Evolutionary conservation across 2,888 invertebrate genomes (phyloP).

Genomic region (Lepidocyrtinus sp.): DNA sequence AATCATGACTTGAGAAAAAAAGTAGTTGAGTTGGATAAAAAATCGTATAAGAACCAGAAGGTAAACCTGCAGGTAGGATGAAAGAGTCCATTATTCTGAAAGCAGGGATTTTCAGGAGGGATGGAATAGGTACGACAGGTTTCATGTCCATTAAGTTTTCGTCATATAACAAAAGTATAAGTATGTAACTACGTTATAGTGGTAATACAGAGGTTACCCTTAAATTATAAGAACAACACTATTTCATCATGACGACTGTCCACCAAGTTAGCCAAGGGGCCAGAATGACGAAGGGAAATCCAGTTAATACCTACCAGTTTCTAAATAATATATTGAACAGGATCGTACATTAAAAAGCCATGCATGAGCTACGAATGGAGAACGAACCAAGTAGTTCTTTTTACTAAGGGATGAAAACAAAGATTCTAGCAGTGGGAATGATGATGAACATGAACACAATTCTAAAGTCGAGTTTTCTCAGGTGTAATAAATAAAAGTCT

Average conservation of each 20-base stretch:
- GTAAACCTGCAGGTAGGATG: slow-evolving; percentile 21
- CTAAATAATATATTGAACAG: not conserved
- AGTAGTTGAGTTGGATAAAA: slow-evolving; percentile 10
- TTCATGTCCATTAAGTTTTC: slow-evolving; percentile 40
- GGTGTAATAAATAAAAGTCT: slow-evolving; percentile 15
- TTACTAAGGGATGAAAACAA: not conserved
- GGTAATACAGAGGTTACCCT: slow-evolving; percentile 41
- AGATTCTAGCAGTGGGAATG: not conserved
- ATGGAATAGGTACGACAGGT: slow-evolving; percentile 45
- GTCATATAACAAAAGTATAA: slow-evolving; percentile 16
- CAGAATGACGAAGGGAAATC: slow-evolving; percentile 10
- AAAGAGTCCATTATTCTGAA: slow-evolving; percentile 20
- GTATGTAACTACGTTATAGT: no score
- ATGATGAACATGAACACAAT: not conserved
- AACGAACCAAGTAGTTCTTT: not conserved
- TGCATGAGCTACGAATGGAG: not conserved
- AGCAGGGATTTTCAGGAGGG: slow-evolving; percentile 16
- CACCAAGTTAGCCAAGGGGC: slow-evolving; percentile 8
- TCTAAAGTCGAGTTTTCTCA: slow-evolving; percentile 20
- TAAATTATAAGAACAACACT: slow-evolving; percentile 43
- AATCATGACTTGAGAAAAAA: slow-evolving; percentile 3
- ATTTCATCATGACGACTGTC: slow-evolving; percentile 11
- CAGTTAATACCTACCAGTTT: not conserved
- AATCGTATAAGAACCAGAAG: slow-evolving; percentile 3
- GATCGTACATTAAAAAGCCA: not conserved